Conservation (phyloP, 2,113 vertebrate species). For the Hemibates koningsi region DNA sequence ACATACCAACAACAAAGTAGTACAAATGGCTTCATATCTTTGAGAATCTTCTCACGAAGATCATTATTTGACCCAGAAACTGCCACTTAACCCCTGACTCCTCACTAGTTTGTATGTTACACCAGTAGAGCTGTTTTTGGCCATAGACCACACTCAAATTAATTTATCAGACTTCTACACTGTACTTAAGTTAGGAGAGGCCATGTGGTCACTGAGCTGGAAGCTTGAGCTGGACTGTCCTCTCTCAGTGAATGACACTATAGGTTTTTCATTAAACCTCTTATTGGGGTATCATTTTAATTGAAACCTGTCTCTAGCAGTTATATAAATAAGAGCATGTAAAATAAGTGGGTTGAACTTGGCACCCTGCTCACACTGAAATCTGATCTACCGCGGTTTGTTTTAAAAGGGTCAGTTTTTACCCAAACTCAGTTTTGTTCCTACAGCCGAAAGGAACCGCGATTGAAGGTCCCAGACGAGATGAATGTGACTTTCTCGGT, state of each 20-base stretch:
- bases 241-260: background rate
- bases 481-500: background rate
- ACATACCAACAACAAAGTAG: background rate
- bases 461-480: background rate
- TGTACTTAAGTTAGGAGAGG: background rate
- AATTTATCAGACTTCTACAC: background rate
- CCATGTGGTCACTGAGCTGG: rapidly evolving
- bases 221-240: background rate
- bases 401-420: background rate
- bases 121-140: background rate
- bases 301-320: background rate
- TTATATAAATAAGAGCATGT: background rate
- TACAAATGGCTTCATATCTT: background rate
- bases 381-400: background rate
- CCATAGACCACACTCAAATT: rapidly evolving
- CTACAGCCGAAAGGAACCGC: rapidly evolving
- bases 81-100: background rate
- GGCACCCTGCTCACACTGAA: background rate
- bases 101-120: background rate
- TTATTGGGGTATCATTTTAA: background rate
- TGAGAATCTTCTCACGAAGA: background rate
- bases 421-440: background rate
- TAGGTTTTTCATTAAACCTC: background rate
- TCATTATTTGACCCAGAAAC: background rate
- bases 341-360: background rate